Conservation (phyloP, 2,113 vertebrate genomes). For the Macaca nemestrina region DNA sequence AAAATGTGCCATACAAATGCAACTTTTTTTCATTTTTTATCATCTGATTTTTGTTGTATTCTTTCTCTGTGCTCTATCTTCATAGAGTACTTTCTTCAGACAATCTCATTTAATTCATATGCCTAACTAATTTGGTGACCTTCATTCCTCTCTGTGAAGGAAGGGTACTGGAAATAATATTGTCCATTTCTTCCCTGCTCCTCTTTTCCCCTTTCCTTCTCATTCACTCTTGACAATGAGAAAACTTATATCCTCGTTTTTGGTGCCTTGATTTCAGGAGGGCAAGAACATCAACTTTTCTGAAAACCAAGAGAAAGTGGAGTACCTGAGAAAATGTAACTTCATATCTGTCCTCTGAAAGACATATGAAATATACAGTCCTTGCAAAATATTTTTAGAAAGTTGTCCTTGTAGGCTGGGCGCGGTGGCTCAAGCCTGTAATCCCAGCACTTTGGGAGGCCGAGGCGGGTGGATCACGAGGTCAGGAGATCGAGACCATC, state of each 20-base stretch:
- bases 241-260: background rate
- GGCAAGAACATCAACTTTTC: background rate
- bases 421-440: too few species aligned
- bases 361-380: rapidly evolving
- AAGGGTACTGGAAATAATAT: background rate
- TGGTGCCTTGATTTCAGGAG: background rate
- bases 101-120: conserved; percentile 75
- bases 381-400: background rate
- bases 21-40: conserved; percentile 30
- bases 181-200: background rate
- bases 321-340: background rate
- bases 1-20: background rate
- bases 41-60: conserved; percentile 58
- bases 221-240: background rate
- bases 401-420: background rate
- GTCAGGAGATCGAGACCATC: too few species aligned
- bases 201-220: background rate
- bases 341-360: background rate
- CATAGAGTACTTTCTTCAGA: conserved; percentile 1
- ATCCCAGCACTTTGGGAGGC: too few species aligned
- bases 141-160: background rate
- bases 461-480: too few species aligned
- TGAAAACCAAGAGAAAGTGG: background rate
- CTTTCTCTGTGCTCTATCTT: background rate
- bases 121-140: background rate